Base-by-base conservation (phyloP, 2,888 invertebrate species). In the Synergus umbraculus region DNA sequence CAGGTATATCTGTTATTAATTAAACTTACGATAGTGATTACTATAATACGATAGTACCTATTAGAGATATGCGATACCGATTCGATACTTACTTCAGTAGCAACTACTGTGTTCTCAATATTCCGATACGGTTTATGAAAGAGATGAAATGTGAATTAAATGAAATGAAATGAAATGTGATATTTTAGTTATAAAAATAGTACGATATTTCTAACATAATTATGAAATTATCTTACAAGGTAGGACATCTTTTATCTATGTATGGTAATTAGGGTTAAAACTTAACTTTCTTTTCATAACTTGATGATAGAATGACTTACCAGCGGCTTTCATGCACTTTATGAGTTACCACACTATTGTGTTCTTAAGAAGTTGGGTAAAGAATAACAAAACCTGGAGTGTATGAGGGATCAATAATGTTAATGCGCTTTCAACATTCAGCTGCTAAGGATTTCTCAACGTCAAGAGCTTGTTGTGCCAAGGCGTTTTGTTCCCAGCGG, bases 351-450 rank as follows among this genome's bases (percentile, higher is more conserved):
- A 58, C 54, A 18, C 18, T 18, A 18, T 18, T 18, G 18, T 58
- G 9, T 18, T 9, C 18, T 18, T n/a, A 58, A 58, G n/a, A 58
- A 58, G n/a, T 58, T 58, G 54, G n/a, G 54, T 8, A 58, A 9
- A 5, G 9, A 58, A 58, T 58, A 58, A 58, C 54, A 58, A 58
- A 58, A 58, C 54, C 54, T n/a, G n/a, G 18, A 58, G 54, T 58
- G 15, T 9, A 9, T 18, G 18, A 18, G 54, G 8, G 54, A 58
- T 58, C 54, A n/a, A 58, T 58, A 58, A 58, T 58, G 54, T 58
- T 18, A 58, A 58, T 58, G n/a, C n/a, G 54, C 54, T 58, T 58
- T 58, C 54, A 18, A 58, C 54, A 18, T 58, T 58, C 54, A 58
- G n/a, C 54, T 58, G 9, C 18, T 58, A 58, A 58, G 54, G 54